Conservation (phyloP, 2,888 invertebrate genomes). For the Pseudococcus viburni region DNA sequence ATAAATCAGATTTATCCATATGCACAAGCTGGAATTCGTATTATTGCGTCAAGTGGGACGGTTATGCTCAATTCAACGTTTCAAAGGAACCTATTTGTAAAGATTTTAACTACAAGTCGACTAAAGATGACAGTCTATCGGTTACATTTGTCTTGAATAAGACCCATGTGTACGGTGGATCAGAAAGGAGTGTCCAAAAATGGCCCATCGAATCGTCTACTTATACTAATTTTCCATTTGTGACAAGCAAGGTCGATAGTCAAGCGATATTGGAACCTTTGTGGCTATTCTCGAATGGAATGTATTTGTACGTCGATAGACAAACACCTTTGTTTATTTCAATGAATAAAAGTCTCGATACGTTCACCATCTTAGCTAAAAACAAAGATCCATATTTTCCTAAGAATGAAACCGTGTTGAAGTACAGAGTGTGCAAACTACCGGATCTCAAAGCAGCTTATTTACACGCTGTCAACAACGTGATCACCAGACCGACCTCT, state of each 20-base stretch:
- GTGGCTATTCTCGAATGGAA: slow-evolving; percentile 82
- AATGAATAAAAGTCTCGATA: slow-evolving; percentile 68
- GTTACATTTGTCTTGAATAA: slow-evolving; percentile 69
- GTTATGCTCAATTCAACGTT: background rate
- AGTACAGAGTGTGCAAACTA: slow-evolving; percentile 78
- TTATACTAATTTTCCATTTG: slow-evolving; percentile 75
- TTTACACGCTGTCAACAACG: slow-evolving; percentile 76
- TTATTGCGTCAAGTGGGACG: slow-evolving; percentile 24
- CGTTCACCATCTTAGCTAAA: slow-evolving; percentile 72
- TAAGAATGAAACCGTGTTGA: slow-evolving; percentile 70
- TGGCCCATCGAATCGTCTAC: slow-evolving; percentile 78
- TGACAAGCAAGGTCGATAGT: slow-evolving; percentile 76
- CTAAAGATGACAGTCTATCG: slow-evolving; percentile 13
- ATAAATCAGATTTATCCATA: background rate
- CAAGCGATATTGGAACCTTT: slow-evolving; percentile 78
- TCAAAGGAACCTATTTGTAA: background rate
- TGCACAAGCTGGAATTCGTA: background rate
- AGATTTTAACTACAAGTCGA: background rate
- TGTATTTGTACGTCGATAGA: slow-evolving; percentile 78
- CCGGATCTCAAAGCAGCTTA: slow-evolving; percentile 78
- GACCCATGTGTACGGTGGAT: slow-evolving; percentile 80
- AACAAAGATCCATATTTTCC: slow-evolving; percentile 70
- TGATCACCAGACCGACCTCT: slow-evolving; percentile 76
- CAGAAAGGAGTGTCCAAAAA: slow-evolving; percentile 76
- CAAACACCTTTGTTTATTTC: slow-evolving; percentile 79